Evolutionary conservation across 1,140 invertebrate genomes (phyloP).

Genomic region (Drosophila lacertosa): DNA sequence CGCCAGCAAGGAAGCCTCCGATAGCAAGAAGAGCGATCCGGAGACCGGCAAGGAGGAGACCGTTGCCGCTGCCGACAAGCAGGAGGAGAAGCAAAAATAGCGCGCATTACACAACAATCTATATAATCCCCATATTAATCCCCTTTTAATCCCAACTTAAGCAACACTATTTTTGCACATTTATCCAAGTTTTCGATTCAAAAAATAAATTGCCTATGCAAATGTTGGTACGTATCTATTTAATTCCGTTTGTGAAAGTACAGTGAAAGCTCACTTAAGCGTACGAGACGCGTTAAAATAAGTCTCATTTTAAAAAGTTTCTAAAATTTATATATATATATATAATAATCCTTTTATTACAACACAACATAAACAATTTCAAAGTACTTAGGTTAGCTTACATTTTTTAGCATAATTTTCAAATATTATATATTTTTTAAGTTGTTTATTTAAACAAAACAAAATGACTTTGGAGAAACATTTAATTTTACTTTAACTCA

Average conservation of each 20-base stretch:
- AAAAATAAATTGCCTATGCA: constrained; percentile 37
- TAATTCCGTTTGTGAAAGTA: not conserved
- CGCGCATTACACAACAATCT: not conserved
- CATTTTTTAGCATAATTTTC: no score
- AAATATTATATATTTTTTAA: no score
- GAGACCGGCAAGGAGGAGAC: constrained; percentile 50
- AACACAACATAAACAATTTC: no score
- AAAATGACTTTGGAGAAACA: no score
- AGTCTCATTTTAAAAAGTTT: no score
- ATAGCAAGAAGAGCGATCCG: constrained; percentile 51
- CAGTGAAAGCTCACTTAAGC: not conserved
- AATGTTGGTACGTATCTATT: constrained; percentile 8
- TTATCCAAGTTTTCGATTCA: constrained; percentile 24
- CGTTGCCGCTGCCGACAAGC: constrained; percentile 49
- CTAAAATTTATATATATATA: no score
- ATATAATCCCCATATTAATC: not conserved
- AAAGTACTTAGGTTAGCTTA: no score
- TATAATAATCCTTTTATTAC: no score
- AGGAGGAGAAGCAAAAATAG: constrained; percentile 70
- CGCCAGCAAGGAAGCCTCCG: constrained; percentile 4
- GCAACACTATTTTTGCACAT: constrained; percentile 28
- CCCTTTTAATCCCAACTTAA: constrained; percentile 3
- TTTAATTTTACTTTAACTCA: no score
- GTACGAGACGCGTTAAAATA: no score
- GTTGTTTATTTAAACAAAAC: no score